phyloP scores from a whole-genome alignment of 35 echinoderm and acorn worm genomes.

The Stichopus chloronotus region DNA sequence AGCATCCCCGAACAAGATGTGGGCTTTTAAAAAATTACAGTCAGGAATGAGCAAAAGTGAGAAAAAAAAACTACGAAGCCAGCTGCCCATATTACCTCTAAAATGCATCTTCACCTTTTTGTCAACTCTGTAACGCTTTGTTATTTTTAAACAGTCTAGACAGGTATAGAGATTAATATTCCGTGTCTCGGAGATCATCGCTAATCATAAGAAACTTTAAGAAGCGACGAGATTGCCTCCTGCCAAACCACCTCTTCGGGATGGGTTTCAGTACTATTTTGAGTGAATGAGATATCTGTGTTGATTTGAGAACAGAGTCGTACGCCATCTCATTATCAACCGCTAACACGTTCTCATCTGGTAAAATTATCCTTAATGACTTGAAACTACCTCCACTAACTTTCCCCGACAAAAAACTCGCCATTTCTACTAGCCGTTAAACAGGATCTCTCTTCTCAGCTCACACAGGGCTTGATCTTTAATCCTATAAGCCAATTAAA shows the following conservation, averaged over 20 bases:
- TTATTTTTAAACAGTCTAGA: not conserved
- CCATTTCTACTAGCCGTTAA: not conserved
- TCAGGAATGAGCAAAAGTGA: too few relatives aligned
- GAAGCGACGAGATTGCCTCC: not conserved
- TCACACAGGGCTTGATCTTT: not conserved
- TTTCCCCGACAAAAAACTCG: not conserved
- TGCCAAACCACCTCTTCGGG: not conserved
- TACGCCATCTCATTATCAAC: not conserved
- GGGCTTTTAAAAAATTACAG: too few relatives aligned
- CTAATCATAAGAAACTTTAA: not conserved
- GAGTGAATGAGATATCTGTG: not conserved
- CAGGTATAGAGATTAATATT: not conserved
- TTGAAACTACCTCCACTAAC: not conserved
- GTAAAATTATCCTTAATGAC: slow-evolving; percentile 1
- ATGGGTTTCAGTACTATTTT: not conserved
- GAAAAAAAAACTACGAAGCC: too few relatives aligned
- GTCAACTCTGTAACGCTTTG: not conserved
- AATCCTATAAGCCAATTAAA: slow-evolving; percentile 44
- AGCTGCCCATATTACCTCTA: too few relatives aligned
- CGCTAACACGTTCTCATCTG: not conserved
- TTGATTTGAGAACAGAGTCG: not conserved
- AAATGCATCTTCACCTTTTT: not conserved
- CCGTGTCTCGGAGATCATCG: not conserved
- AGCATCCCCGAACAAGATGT: too few relatives aligned
- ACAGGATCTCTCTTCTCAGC: not conserved